Evolutionary conservation across 2,888 invertebrate genomes (phyloP).

Genomic region (Octonoba sinensis): DNA sequence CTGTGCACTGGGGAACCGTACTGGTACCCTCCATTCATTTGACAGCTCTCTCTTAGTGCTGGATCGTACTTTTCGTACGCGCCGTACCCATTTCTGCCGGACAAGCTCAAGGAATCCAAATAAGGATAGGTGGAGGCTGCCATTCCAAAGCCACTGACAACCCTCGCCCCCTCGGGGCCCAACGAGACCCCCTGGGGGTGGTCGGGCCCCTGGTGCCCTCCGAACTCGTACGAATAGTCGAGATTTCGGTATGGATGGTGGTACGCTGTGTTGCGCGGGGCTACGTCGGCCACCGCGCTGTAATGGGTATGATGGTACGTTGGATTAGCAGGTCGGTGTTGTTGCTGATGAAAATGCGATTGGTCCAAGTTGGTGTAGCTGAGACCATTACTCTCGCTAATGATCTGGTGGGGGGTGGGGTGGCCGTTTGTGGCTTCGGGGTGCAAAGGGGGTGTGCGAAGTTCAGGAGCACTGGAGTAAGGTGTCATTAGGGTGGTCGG

Average conservation of each 20-base stretch:
- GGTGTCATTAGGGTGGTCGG: constrained; percentile 51
- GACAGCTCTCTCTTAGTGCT: constrained; percentile 57
- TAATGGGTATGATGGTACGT: constrained; percentile 31
- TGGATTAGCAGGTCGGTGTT: constrained; percentile 25
- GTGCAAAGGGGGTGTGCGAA: constrained; percentile 66
- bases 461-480: constrained; percentile 51
- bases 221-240: constrained; percentile 62
- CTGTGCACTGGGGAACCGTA: constrained; percentile 58
- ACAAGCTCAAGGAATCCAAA: constrained; percentile 65
- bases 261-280: constrained; percentile 68
- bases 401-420: constrained; percentile 63
- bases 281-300: constrained; percentile 30
- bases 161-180: constrained; percentile 51
- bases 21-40: constrained; percentile 67
- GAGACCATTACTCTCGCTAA: constrained; percentile 77
- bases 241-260: constrained; percentile 66
- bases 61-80: constrained; percentile 61
- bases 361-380: constrained; percentile 89
- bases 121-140: constrained; percentile 63
- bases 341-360: constrained; percentile 63
- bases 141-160: constrained; percentile 51
- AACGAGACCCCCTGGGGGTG: constrained; percentile 49
- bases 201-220: constrained; percentile 43
- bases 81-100: constrained; percentile 63
- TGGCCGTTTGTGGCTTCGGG: constrained; percentile 60